Percentiles rank a stretch among this genome's conserved stretches.
Conservation (phyloP, 2,113 vertebrate species). For the Solea senegalensis region DNA sequence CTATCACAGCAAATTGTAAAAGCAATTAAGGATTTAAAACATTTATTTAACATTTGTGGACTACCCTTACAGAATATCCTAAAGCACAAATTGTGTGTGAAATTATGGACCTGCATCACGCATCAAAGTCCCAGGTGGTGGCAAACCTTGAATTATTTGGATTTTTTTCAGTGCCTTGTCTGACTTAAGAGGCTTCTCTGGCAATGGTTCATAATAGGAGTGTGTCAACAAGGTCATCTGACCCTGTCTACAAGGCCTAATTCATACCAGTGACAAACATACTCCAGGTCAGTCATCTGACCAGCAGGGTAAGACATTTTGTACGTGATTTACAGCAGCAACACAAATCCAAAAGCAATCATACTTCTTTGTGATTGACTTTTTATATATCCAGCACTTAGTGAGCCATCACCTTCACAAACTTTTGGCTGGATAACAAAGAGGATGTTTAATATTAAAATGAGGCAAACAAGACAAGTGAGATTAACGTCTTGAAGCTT, state of each 20-base stretch:
- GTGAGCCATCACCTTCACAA: neutral
- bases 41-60: neutral
- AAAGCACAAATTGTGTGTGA: neutral
- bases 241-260: constrained; percentile 64
- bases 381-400: neutral
- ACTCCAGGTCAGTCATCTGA: constrained; percentile 67
- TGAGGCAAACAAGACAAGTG: neutral
- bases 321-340: constrained; percentile 28
- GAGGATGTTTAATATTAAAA: constrained; percentile 7
- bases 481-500: constrained; percentile 14
- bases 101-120: too few relatives aligned
- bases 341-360: neutral
- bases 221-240: constrained; percentile 71
- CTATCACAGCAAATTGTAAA: neutral
- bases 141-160: constrained; percentile 8
- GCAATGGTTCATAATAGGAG: constrained; percentile 43
- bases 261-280: constrained; percentile 66
- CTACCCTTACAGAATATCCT: neutral
- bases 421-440: neutral
- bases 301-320: constrained; percentile 30
- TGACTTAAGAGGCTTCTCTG: constrained; percentile 33
- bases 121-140: neutral
- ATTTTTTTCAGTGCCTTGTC: constrained; percentile 6
- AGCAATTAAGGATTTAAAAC: neutral
- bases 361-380: neutral